phyloP scores from a whole-genome alignment of 2,113 vertebrate species.

The Columbina picui region DNA sequence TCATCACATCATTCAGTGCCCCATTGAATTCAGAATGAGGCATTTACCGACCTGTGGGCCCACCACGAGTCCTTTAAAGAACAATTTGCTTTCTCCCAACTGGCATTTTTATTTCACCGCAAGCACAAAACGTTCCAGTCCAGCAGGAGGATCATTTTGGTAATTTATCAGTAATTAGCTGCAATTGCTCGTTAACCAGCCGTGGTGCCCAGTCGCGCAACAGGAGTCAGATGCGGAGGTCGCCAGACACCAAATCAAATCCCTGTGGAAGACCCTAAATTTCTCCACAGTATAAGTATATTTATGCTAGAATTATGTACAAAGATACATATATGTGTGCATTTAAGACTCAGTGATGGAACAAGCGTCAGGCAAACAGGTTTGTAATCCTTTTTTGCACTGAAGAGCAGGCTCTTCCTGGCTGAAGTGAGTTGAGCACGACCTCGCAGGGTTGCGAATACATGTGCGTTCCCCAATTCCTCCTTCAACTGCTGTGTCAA shows the following conservation, averaged over 20 bases:
- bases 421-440: not conserved
- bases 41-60: not conserved
- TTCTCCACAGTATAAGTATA: accelerated
- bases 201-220: not conserved
- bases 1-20: not conserved
- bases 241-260: not conserved
- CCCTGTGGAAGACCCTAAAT: accelerated
- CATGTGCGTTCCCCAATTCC: accelerated
- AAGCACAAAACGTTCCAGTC: not conserved
- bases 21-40: not conserved
- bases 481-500: not conserved
- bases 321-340: accelerated
- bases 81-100: not conserved
- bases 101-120: not conserved
- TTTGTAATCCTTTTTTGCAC: not conserved
- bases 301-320: not conserved
- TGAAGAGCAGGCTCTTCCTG: not conserved
- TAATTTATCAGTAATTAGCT: not conserved
- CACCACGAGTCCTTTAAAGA: not conserved
- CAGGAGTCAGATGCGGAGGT: not conserved
- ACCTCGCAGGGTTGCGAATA: not conserved
- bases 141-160: not conserved
- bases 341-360: not conserved
- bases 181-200: not conserved
- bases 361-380: accelerated